These are phyloP conservation scores for Deroplatys truncata DNA, from an alignment of 2,888 invertebrate genomes.

Conservation along the genomic window DNA sequence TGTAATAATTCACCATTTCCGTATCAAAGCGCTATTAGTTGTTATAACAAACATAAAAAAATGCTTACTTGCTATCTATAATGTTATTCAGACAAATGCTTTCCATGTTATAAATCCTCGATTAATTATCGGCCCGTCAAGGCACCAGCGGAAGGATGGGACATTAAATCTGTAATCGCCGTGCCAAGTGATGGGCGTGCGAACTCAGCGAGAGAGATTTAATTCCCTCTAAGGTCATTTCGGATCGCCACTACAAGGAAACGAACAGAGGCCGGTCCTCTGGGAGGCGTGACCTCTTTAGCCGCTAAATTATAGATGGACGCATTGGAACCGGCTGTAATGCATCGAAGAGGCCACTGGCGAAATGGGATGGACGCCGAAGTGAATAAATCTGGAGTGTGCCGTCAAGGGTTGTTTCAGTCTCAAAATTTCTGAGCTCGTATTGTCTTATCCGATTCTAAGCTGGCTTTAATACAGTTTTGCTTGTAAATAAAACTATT, in stretches of 20 bases:
- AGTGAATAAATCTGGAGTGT: not conserved
- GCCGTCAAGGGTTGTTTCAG: not conserved
- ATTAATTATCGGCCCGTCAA: no score
- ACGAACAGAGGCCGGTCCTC: not conserved
- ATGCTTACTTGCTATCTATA: no score
- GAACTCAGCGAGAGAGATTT: not conserved
- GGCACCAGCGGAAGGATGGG: no score
- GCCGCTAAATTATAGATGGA: not conserved
- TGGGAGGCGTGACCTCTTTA: not conserved
- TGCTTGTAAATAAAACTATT: no score
- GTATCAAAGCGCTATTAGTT: no score
- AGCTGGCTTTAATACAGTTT: not conserved
- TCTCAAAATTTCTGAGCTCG: not conserved
- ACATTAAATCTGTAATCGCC: not conserved
- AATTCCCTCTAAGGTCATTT: not conserved
- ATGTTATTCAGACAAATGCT: no score
- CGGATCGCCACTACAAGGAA: not conserved
- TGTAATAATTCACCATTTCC: no score
- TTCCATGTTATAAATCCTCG: no score
- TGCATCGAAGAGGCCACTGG: not conserved
- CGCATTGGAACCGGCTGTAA: not conserved
- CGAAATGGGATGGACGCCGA: not conserved
- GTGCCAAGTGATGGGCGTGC: not conserved
- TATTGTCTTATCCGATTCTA: not conserved
- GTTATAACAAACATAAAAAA: no score